Base-by-base conservation (phyloP, 2,113 vertebrate species). In the Podilymbus podiceps region DNA sequence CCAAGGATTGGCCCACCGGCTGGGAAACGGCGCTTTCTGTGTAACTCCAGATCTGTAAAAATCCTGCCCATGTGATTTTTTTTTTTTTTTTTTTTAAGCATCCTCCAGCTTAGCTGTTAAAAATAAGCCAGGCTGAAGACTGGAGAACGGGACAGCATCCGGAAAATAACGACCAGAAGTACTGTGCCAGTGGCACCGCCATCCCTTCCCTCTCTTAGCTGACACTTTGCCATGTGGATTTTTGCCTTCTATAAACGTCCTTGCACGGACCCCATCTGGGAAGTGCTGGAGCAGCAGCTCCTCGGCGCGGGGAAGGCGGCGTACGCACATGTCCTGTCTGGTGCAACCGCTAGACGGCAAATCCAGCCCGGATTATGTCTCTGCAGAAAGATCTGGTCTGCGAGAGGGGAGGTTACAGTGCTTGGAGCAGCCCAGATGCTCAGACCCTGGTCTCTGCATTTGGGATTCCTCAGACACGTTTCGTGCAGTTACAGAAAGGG, bases 401-500 rank as follows among this genome's bases (percentile, higher is more conserved):
- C 31, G 0, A 11, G 71, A 52, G 33, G 4, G 35, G 55, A 40
- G 8, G 35, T 30, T 4, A 4, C 85, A 0, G 78, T 0, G 62
- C 72, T 23, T 14, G 1, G 46, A 20, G 64, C 79, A 82, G 47
- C 55, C 55, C 60, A 38, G 31, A 15, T 21, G 79, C 50, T 50
- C 56, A 38, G 42, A 2, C 8, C 38, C 13, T 5, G 47, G 15
- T 33, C 64, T 30, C 60, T 16, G 49, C 33, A 0, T 8, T 18
- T 40, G 67, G 56, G 56, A 85, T 90, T 59, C 77, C 90, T 58
- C 64, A 28, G 63, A 80, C 69, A 35, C 71, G 3, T 6, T 20
- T 15, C 0, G 0, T 98, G 98, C 98, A 89, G 89, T 95, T 35
- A 35, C 93, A 75, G 96, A 83, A 96, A 96, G 72, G 91, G 85